Evolutionary conservation across 2,113 vertebrate species (phyloP).

Genomic region (Dryoscopus gambensis): DNA sequence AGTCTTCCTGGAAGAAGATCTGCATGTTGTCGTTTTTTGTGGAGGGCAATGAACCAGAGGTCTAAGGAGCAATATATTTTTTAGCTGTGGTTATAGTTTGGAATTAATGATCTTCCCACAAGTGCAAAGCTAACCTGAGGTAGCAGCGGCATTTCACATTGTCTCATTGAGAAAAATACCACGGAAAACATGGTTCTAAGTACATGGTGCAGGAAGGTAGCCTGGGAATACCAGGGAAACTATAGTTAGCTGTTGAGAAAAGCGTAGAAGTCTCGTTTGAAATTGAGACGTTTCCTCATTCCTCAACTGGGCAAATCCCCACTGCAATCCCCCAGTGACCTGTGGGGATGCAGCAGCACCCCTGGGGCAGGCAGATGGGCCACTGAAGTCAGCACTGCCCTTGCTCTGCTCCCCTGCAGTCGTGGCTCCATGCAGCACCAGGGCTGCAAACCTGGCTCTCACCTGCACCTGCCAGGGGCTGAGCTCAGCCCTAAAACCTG

Average conservation of each 20-base stretch:
- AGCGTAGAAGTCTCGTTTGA: background rate
- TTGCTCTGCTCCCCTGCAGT: background rate
- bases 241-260: background rate
- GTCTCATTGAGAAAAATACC: background rate
- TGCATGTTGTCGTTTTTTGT: background rate
- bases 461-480: background rate
- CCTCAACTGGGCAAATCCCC: background rate
- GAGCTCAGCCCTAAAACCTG: background rate
- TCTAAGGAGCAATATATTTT: slow-evolving; percentile 15
- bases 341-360: background rate
- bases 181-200: background rate
- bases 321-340: rapidly evolving
- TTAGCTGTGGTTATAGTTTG: background rate
- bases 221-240: background rate
- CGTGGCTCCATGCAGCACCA: rapidly evolving
- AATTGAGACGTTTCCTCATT: background rate
- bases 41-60: background rate
- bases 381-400: background rate
- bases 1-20: background rate
- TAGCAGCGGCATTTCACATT: background rate
- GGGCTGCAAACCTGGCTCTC: background rate
- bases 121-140: background rate
- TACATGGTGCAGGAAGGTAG: background rate
- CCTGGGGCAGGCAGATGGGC: background rate
- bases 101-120: slow-evolving; percentile 27